A percentile compares a stretch with the other conserved stretches of the same genome.
Evolutionary conservation across 2,113 vertebrate genomes (phyloP).

Genomic region (Hydrolagus affinis): DNA sequence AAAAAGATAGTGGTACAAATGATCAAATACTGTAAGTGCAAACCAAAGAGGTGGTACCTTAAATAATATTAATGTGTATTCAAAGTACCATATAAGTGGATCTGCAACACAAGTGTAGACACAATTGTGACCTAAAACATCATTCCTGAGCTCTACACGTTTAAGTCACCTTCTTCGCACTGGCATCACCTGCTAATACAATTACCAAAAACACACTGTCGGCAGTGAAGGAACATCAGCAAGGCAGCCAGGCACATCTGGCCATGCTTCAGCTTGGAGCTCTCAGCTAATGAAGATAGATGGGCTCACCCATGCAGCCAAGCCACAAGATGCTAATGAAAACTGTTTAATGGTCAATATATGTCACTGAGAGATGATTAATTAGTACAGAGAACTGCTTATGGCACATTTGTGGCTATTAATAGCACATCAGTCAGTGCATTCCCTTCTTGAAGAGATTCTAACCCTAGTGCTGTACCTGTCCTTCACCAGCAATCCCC

Average conservation of each 20-base stretch:
- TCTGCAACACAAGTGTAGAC: not conserved
- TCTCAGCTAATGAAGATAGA: slow-evolving; percentile 46
- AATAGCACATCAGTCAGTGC: slow-evolving; percentile 31
- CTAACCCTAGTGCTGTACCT: slow-evolving; percentile 33
- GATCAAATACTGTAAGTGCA: not conserved
- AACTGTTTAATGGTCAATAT: slow-evolving; percentile 45
- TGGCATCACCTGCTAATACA: not conserved
- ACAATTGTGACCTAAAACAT: not conserved
- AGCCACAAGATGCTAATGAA: slow-evolving; percentile 41
- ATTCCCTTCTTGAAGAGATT: slow-evolving; percentile 22
- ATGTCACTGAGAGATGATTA: slow-evolving; percentile 40
- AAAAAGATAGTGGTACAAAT: too few species aligned
- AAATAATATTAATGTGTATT: not conserved
- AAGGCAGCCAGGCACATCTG: slow-evolving; percentile 35
- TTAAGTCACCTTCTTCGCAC: not conserved
- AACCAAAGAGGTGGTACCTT: not conserved
- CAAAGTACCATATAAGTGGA: not conserved
- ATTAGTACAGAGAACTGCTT: slow-evolving; percentile 40
- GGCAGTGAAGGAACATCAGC: slow-evolving; percentile 23
- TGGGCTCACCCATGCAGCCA: slow-evolving; percentile 37
- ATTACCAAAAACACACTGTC: not conserved
- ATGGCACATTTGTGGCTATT: slow-evolving; percentile 38
- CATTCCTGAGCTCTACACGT: not conserved
- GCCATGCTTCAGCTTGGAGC: slow-evolving; percentile 33
- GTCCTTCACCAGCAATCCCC: slow-evolving; percentile 38